Evolutionary conservation across 2,113 vertebrate species (phyloP).

Genomic region (Grammomys dolichurus): DNA sequence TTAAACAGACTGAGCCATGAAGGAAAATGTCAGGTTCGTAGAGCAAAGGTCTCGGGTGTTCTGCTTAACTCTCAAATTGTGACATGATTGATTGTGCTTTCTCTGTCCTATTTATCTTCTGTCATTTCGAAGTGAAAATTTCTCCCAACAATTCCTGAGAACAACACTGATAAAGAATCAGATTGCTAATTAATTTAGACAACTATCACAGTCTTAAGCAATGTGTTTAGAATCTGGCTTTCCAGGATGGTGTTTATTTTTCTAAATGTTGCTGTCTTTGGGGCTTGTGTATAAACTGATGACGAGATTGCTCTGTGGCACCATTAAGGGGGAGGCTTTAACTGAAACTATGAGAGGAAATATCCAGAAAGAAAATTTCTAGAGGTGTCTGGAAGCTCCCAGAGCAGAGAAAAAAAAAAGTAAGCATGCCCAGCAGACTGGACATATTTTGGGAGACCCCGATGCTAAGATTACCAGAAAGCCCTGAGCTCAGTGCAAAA

Average conservation of each 20-base stretch:
- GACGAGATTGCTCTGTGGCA: background rate
- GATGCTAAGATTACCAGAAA: too few relatives aligned
- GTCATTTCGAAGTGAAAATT: background rate
- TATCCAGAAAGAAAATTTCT: background rate
- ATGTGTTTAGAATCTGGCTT: constrained; percentile 60
- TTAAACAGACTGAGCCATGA: constrained; percentile 62
- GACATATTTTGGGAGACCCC: too few relatives aligned
- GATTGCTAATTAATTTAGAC: constrained; percentile 39
- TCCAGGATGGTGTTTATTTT: constrained; percentile 13
- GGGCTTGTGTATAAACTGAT: background rate
- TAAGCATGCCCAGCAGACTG: background rate
- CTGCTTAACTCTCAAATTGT: constrained; percentile 33
- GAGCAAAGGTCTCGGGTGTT: constrained; percentile 31
- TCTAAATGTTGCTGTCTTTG: constrained; percentile 43
- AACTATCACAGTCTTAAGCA: constrained; percentile 59
- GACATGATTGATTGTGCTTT: constrained; percentile 8
- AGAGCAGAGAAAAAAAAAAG: background rate
- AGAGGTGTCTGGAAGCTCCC: background rate
- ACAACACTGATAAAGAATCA: constrained; percentile 1
- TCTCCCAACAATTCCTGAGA: background rate
- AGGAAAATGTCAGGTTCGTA: constrained; percentile 48
- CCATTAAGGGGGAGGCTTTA: background rate
- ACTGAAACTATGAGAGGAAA: background rate
- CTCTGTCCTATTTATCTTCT: constrained; percentile 4
- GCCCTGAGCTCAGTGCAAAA: too few relatives aligned